Conservation (phyloP, 2,888 invertebrate species). For the Xylophagus ater region DNA sequence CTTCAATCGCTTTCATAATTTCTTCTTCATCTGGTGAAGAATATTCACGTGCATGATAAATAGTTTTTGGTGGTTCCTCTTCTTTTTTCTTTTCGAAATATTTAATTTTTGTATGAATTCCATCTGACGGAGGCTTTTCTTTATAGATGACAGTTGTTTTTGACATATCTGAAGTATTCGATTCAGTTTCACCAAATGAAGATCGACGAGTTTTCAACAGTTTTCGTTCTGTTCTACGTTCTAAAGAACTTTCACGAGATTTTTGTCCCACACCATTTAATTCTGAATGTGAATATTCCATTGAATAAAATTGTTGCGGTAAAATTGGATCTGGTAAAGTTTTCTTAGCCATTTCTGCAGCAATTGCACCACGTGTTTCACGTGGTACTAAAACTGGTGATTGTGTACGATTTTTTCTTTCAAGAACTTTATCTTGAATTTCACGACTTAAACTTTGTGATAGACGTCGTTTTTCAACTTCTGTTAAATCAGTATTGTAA, state of each 20-base stretch:
- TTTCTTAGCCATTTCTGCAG: conserved; percentile 43
- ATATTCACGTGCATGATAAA: conserved; percentile 46
- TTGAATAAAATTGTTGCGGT: conserved; percentile 17
- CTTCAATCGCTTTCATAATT: conserved; percentile 40
- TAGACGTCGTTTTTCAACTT: conserved; percentile 60
- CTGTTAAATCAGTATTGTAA: conserved; percentile 31
- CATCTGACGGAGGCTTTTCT: conserved; percentile 46
- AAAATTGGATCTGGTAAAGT: conserved; percentile 27
- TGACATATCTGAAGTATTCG: conserved; percentile 60
- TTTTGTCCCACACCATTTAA: conserved; percentile 27
- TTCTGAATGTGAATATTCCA: conserved; percentile 16
- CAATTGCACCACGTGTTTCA: conserved; percentile 52
- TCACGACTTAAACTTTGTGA: conserved; percentile 64
- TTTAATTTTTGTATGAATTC: conserved; percentile 58
- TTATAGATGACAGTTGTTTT: conserved; percentile 56
- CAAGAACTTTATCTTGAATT: conserved; percentile 49
- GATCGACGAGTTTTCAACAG: conserved; percentile 33
- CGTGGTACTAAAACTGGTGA: conserved; percentile 40
- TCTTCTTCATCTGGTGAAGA: conserved; percentile 42
- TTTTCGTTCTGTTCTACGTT: conserved; percentile 7
- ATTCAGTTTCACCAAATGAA: conserved; percentile 57
- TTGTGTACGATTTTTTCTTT: conserved; percentile 23
- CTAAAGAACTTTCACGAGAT: conserved; percentile 4
- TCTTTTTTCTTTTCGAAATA: conserved; percentile 64
- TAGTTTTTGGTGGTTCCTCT: conserved; percentile 40